A percentile compares a stretch with the other conserved stretches of the same genome.
These are phyloP conservation scores for Catharus fuscescens DNA, from an alignment of 2,113 vertebrate species.

Conservation along the genomic window DNA sequence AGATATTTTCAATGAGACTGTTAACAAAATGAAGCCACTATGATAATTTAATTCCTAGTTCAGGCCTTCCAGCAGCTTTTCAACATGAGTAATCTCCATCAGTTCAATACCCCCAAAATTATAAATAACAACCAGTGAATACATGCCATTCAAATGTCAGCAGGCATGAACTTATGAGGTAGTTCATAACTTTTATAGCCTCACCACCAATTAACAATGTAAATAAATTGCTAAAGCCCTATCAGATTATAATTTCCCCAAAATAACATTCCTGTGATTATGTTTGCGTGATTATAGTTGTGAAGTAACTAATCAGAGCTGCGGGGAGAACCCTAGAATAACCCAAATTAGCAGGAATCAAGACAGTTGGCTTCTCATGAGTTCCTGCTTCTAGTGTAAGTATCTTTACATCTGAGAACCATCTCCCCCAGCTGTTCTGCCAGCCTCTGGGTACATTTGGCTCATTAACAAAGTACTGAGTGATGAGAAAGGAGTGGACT, in stretches of 20 bases:
- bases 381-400: neutral
- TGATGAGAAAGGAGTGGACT: neutral
- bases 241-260: neutral
- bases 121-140: slow-evolving; percentile 46
- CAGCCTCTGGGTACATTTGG: neutral
- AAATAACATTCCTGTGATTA: slow-evolving; percentile 36
- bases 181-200: slow-evolving; percentile 6
- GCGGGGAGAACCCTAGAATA: neutral
- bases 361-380: neutral
- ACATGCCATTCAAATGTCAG: slow-evolving; percentile 14
- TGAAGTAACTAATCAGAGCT: neutral
- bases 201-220: slow-evolving; percentile 16
- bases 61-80: slow-evolving; percentile 65
- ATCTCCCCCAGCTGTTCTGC: neutral
- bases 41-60: slow-evolving; percentile 67
- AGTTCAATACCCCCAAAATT: slow-evolving; percentile 51
- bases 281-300: neutral
- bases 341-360: neutral
- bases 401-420: neutral
- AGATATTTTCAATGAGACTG: slow-evolving; percentile 63
- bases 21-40: slow-evolving; percentile 62
- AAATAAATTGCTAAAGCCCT: slow-evolving; percentile 25
- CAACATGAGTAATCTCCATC: slow-evolving; percentile 54
- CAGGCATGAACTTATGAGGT: neutral
- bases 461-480: neutral